A percentile compares a stretch with the other conserved stretches of the same genome.
Evolutionary conservation across 2,113 vertebrate species (phyloP).

Genomic region (Xiphophorus hellerii): DNA sequence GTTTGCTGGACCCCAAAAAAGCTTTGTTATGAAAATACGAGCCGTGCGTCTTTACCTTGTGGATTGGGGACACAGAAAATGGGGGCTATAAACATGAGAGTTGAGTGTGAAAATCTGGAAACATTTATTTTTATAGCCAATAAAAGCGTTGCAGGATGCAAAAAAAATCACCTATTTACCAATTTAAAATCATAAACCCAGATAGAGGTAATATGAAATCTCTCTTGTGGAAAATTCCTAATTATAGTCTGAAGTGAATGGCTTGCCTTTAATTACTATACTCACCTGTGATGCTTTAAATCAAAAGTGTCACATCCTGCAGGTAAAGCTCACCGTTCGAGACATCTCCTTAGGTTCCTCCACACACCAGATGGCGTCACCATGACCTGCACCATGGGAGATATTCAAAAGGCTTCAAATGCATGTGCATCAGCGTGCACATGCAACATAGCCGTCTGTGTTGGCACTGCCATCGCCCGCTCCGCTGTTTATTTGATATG

Average conservation of each 20-base stretch:
- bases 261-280: conserved; percentile 67
- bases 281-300: conserved; percentile 62
- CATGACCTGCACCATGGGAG: conserved; percentile 43
- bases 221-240: conserved; percentile 39
- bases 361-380: conserved; percentile 39
- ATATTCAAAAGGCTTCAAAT: conserved; percentile 52
- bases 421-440: conserved; percentile 44
- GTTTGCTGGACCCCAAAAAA: conserved; percentile 77
- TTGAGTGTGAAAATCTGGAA: conserved; percentile 62
- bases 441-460: conserved; percentile 61
- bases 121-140: conserved; percentile 43
- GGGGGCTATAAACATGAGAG: conserved; percentile 60
- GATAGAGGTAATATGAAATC: conserved; percentile 40
- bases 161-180: conserved; percentile 44
- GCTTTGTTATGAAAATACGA: conserved; percentile 76
- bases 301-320: conserved; percentile 48
- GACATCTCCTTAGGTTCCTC: conserved; percentile 35
- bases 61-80: conserved; percentile 75
- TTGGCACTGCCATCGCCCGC: conserved; percentile 62
- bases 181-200: conserved; percentile 51
- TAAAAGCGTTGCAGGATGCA: conserved; percentile 36
- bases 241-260: conserved; percentile 46
- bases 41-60: conserved; percentile 71
- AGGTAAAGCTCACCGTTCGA: conserved; percentile 44
- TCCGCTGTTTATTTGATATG: conserved; percentile 81